Conservation (phyloP, 2,113 vertebrate genomes). For the Centrocercus urophasianus region DNA sequence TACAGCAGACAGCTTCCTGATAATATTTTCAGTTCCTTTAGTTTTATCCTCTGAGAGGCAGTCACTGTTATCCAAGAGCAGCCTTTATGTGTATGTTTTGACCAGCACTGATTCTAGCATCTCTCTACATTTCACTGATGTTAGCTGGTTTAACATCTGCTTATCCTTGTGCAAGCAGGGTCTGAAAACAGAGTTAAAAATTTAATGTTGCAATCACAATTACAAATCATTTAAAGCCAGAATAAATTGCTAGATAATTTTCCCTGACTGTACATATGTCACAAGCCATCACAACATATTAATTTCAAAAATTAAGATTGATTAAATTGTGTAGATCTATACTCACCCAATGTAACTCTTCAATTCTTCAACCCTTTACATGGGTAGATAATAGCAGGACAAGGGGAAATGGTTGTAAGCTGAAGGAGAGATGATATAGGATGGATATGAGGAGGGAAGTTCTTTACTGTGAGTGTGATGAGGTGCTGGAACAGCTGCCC, state of each 20-base stretch:
- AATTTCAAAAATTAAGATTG: neutral
- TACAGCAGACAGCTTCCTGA: neutral
- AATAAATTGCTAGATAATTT: neutral
- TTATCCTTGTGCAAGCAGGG: neutral
- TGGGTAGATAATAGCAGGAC: too few species aligned
- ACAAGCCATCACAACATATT: neutral
- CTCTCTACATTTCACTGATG: neutral
- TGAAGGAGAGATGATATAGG: too few species aligned
- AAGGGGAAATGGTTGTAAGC: too few species aligned
- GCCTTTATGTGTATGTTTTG: neutral
- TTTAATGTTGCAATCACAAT: neutral
- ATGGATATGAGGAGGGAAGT: too few species aligned
- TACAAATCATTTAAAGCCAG: neutral
- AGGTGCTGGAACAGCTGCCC: too few species aligned
- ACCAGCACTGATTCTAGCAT: neutral
- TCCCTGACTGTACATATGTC: neutral
- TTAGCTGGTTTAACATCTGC: constrained; percentile 10
- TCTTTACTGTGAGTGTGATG: too few species aligned
- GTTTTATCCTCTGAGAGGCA: constrained; percentile 1
- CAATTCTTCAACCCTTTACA: too few species aligned
- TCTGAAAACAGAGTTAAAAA: neutral
- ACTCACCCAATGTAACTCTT: neutral
- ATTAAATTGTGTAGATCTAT: neutral
- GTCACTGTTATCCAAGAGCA: neutral
- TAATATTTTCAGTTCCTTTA: constrained; percentile 18